Conservation (phyloP, 2,888 invertebrate species). For the Andrena bucephala region DNA sequence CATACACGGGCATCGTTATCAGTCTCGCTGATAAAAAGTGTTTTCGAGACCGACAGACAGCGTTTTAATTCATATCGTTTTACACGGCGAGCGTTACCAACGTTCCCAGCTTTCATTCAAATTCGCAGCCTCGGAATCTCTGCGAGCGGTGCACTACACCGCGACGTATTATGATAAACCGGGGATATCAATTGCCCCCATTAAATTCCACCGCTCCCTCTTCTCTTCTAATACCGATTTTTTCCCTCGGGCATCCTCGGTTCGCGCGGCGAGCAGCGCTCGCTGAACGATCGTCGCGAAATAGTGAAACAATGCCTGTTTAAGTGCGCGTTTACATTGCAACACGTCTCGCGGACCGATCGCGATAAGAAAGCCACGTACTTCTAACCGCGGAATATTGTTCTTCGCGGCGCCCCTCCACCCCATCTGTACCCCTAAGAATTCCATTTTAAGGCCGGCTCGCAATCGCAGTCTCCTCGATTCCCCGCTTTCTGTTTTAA, state of each 20-base stretch:
- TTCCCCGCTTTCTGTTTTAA: conserved; percentile 21
- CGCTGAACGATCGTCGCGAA: conserved; percentile 8
- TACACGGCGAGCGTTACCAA: background rate
- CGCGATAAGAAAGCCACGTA: conserved; percentile 25
- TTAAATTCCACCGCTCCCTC: too few species aligned
- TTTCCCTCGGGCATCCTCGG: background rate
- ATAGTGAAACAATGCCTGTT: conserved; percentile 24
- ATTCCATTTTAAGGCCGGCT: conserved; percentile 32
- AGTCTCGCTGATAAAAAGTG: conserved; percentile 11
- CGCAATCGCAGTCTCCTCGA: conserved; percentile 25
- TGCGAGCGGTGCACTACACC: too few species aligned
- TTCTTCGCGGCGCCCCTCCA: conserved; percentile 17
- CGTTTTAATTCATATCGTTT: background rate
- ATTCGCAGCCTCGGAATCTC: too few species aligned
- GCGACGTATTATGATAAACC: too few species aligned
- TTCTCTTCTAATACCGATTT: background rate
- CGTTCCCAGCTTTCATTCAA: background rate
- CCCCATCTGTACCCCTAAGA: conserved; percentile 7
- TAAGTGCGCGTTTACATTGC: conserved; percentile 22
- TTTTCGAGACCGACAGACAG: conserved; percentile 11
- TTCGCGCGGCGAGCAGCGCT: background rate
- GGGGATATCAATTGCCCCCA: too few species aligned
- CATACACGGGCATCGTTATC: conserved; percentile 18
- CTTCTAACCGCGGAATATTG: conserved; percentile 22
- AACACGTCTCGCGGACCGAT: conserved; percentile 1